Evolutionary conservation across 30 jellyfish, hydroid and myxozoan species (phyloP), one percentile per base, ranked within the genome.

Genomic region (Cassiopea xamachana): DNA sequence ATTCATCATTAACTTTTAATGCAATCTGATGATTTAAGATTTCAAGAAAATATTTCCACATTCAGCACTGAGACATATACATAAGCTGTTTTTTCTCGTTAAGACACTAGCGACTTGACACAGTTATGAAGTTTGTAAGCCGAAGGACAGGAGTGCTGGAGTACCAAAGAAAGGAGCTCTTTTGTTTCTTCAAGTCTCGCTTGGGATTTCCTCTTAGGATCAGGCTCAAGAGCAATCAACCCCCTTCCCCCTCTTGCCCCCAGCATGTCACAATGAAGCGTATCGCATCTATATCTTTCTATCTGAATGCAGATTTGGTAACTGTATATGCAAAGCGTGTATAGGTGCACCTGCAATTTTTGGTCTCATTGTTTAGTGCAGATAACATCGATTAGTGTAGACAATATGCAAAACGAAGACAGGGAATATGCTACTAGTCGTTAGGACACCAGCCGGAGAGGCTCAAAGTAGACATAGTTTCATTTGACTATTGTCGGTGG

Each of bases 271-370:
- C 64, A 55, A 55, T 55, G 10, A 55, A 10, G 12, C 12, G 7
- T 55, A 3, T 55, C 7, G 12, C 12, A 55, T 55, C 12, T 10
- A 6, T 64, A 64, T 64, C 19, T 16, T 0, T 64, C 15, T 64
- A 64, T 27, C 6, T 64, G 6, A 9, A 64, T 2, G 74, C 15
- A 64, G 74, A 64, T 64, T 64, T 64, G 74, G 27, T 55, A 55
- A 64, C 74, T 13, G 69, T 59, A 9, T 4, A 9, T 64, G 74
- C 74, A 64, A 5, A 9, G 27, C 43, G 15, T 17, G 43, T 64
- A 64, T 13, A 19, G 80, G 51, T 27, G 51, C 80, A 71, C 80
- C 80, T 71, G 80, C 80, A 12, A 71, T 19, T 71, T 71, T 10
- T 71, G 51, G 80, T 71, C 27, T 6, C 39, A 71, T 71, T 71